phyloP scores from a whole-genome alignment of 2,888 invertebrate species.

The Scrobipalpa atriplicella region DNA sequence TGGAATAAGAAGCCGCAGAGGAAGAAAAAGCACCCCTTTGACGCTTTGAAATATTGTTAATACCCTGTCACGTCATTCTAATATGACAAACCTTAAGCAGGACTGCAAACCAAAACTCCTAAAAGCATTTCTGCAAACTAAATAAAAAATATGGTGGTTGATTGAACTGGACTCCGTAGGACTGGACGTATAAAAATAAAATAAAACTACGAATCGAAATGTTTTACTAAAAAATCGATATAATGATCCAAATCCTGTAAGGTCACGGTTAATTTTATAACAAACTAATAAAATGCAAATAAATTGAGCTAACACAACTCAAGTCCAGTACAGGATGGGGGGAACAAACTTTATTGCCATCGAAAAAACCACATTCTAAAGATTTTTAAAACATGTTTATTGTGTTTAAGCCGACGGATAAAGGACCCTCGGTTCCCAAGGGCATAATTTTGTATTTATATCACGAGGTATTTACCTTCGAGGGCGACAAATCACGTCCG shows the following conservation, averaged over 20 bases:
- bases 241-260: slow-evolving; percentile 30
- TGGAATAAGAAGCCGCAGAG: slow-evolving; percentile 52
- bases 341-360: slow-evolving; percentile 50
- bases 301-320: slow-evolving; percentile 39
- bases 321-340: slow-evolving; percentile 33
- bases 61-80: no score
- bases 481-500: slow-evolving; percentile 61
- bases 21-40: background rate
- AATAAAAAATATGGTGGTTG: no score
- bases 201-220: background rate
- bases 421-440: slow-evolving; percentile 68
- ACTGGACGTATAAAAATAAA: background rate
- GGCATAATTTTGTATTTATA: slow-evolving; percentile 64
- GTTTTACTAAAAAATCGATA: background rate
- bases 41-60: slow-evolving; percentile 7
- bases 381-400: slow-evolving; percentile 59
- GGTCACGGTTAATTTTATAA: slow-evolving; percentile 40
- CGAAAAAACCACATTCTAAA: slow-evolving; percentile 55
- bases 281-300: slow-evolving; percentile 41
- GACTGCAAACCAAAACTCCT: no score
- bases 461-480: slow-evolving; percentile 45
- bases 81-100: no score
- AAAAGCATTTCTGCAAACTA: no score
- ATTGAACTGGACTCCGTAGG: no score
- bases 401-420: slow-evolving; percentile 47